These are phyloP conservation scores for Stichopus horrens DNA, from an alignment of 53 echinoderm and acorn worm genomes.

Conservation along the genomic window DNA sequence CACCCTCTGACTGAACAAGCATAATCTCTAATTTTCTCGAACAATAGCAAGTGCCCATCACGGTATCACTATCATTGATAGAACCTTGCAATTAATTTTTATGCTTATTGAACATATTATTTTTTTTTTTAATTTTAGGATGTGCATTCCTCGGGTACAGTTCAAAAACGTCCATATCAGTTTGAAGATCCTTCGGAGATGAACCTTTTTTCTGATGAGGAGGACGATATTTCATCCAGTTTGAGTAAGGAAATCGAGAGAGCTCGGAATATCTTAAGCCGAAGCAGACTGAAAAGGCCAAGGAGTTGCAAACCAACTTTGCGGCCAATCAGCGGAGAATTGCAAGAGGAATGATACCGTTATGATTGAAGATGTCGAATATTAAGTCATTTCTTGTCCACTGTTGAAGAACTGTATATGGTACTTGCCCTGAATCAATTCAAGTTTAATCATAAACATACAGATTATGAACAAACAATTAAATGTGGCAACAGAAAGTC, in stretches of 20 bases:
- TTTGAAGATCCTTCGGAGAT: not conserved
- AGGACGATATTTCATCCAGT: constrained; percentile 29
- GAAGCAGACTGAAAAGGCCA: constrained; percentile 26
- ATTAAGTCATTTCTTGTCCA: too few relatives aligned
- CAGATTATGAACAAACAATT: too few relatives aligned
- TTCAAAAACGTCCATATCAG: not conserved
- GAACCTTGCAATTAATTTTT: too few relatives aligned
- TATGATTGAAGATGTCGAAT: not conserved
- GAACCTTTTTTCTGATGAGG: constrained; percentile 33
- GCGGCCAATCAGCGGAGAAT: not conserved
- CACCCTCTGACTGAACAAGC: too few relatives aligned
- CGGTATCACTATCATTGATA: too few relatives aligned
- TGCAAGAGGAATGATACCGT: not conserved
- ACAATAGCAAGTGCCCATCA: too few relatives aligned
- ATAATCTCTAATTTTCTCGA: too few relatives aligned
- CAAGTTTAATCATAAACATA: too few relatives aligned
- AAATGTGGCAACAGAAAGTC: too few relatives aligned
- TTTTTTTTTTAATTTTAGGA: not conserved
- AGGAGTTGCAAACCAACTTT: constrained; percentile 21
- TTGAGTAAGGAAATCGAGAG: constrained; percentile 22
- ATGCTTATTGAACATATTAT: too few relatives aligned
- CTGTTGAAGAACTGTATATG: too few relatives aligned
- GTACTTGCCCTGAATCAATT: too few relatives aligned
- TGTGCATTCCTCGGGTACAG: not conserved
- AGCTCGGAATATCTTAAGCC: constrained; percentile 34